Base-by-base conservation (phyloP, 2,113 vertebrate species). In the Rhegmatorhina hoffmannsi region DNA sequence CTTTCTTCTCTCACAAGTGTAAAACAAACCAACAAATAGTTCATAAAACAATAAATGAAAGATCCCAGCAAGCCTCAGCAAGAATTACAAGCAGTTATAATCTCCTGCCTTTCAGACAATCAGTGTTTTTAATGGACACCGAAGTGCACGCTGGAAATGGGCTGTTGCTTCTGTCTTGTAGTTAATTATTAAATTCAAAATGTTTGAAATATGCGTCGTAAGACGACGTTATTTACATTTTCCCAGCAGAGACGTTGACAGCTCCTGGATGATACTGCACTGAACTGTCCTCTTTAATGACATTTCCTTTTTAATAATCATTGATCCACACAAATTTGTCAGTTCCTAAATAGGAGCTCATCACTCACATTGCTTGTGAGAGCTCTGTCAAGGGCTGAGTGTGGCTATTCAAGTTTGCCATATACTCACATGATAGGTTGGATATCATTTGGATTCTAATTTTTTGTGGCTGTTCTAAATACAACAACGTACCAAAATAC, bases 231-330 rank as follows among this genome's bases (percentile, higher is more conserved):
- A 60, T 86, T 94, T 90, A 84, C 58, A 89, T 95, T 96, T 97
- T 78, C 67, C 33, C 47, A 67, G 82, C 75, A 91, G 87, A 90
- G 38, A 38, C 29, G 70, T 23, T 93, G 91, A 77, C 85, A 93
- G 74, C 55, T 95, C 63, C 67, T 91, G 86, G 77, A 87, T 84
- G 85, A 84, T 43, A 19, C 52, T 46, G 78, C 77, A 83, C 80
- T 0, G 0, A 75, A 74, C 78, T 88, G 63, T 75, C 77, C 83
- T 74, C 67, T 82, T 76, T 81, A 91, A 93, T 92, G 89, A 80
- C 87, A 64, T 90, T 95, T 95, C 79, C 91, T 91, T 93, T 93
- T 80, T 91, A 92, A 79, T 95, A 88, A 84, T 87, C 90, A 92
- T 93, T 92, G 93, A 92, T 92, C 74, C 80, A 67, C 84, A n/a